phyloP scores from a whole-genome alignment of 2,797 vertebrate genomes.

The Crocodylus rhombifer region DNA sequence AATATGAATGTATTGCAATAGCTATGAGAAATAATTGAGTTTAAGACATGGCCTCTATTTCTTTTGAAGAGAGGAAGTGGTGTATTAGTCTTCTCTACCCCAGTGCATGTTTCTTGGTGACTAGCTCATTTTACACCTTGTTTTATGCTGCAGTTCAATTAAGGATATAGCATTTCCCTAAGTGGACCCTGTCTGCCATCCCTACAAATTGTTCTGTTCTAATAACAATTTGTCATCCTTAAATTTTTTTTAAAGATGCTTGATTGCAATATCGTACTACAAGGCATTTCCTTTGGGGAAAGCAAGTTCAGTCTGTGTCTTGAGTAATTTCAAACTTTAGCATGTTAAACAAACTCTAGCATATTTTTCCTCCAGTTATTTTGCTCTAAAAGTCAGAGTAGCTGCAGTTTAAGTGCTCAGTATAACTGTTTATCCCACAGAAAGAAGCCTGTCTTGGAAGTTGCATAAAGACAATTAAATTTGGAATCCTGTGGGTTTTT shows the following conservation, averaged over 20 bases:
- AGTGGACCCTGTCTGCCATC: neutral
- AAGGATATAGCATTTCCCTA: neutral
- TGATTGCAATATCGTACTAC: neutral
- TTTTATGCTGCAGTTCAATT: neutral
- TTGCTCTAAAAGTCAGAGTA: neutral
- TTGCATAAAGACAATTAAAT: neutral
- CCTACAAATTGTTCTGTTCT: neutral
- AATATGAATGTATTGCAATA: neutral
- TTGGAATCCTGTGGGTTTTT: neutral
- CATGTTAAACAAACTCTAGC: accelerated
- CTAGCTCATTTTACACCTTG: accelerated
- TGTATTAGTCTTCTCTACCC: neutral
- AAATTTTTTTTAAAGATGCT: neutral
- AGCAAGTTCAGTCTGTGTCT: neutral
- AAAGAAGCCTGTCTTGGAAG: neutral
- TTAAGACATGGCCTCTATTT: neutral
- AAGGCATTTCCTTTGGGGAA: neutral
- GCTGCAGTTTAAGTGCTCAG: accelerated
- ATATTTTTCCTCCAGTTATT: neutral
- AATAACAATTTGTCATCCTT: neutral
- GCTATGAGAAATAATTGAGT: neutral
- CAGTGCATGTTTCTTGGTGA: accelerated
- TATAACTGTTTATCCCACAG: neutral
- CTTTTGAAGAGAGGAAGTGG: neutral
- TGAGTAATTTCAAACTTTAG: neutral